Evolutionary conservation across 2,113 vertebrate genomes (phyloP), one percentile per base, ranked within the genome.

Genomic region (Grallaria varia): DNA sequence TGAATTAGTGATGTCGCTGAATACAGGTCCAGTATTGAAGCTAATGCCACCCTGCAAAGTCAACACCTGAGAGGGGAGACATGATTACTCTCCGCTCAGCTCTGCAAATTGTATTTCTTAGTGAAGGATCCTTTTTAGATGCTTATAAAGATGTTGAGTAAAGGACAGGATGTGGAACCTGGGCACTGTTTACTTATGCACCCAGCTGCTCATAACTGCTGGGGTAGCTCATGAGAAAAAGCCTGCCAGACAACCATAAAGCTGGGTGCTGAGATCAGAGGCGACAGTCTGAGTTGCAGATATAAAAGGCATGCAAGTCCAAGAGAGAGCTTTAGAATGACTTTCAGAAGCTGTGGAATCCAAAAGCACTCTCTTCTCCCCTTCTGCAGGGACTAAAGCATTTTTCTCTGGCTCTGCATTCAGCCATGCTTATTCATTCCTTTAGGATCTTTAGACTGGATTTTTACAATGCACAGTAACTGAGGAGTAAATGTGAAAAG

Each of bases 211-310:
- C 55, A 4, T 71, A 69, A 85, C 81, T 73, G 50, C 81, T 96
- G 75, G 89, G 63, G 50, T 42, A 80, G 87, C 85, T 94, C 78
- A 67, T 50, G 47, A 95, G 82, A 83, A 79, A 64, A 93, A 74
- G 93, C 22, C 87, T 89, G 67, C 42, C 74, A 93, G 92, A 58
- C 40, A 90, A 85, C 75, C 82, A 72, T 24, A 69, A 69, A 86
- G 81, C 67, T 88, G 45, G 81, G 71, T 83, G 92, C 90, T 86
- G 75, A 92, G 90, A 94, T 88, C 92, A 92, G 79, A 93, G 79
- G 75, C 6, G 1, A 58, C 81, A 87, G 76, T 66, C 35, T 58
- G 82, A 93, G 82, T 1, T 66, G 59, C 50, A 77, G 63, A 47
- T 71, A 67, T 27, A 80, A 93, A 79, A 95, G 55, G 30, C 45